Percentiles rank a stretch among this genome's conserved stretches.
Conservation (phyloP, 1,140 invertebrate species). For the Myzus persicae region DNA sequence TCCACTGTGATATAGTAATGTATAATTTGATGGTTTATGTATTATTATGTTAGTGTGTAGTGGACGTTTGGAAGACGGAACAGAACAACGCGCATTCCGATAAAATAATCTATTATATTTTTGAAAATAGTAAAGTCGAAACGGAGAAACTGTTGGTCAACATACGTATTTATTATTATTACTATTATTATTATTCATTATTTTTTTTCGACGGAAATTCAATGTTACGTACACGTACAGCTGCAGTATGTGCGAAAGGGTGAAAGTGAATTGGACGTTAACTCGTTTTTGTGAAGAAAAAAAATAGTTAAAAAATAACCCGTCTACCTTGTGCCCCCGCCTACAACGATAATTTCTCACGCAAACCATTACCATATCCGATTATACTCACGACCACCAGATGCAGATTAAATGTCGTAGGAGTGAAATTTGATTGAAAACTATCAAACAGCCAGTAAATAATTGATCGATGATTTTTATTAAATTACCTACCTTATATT, state of each 20-base stretch:
- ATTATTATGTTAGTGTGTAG: neutral
- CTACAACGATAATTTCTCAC: constrained; percentile 43
- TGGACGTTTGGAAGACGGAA: neutral
- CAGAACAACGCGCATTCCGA: neutral
- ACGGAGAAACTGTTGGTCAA: neutral
- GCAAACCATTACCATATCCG: constrained; percentile 55
- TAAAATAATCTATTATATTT: constrained; percentile 26
- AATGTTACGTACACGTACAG: neutral
- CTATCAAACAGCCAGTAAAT: neutral
- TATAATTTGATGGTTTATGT: neutral
- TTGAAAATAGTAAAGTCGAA: neutral
- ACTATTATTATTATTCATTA: constrained; percentile 7
- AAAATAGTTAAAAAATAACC: constrained; percentile 28
- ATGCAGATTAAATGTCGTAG: constrained; percentile 32
- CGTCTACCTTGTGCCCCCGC: constrained; percentile 43
- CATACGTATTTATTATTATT: neutral
- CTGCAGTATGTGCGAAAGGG: constrained; percentile 38
- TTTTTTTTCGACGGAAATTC: constrained; percentile 25
- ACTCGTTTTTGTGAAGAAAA: constrained; percentile 52
- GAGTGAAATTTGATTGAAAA: constrained; percentile 51
- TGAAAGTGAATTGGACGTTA: constrained; percentile 49
- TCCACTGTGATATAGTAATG: neutral
- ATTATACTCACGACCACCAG: constrained; percentile 38
- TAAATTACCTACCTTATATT: neutral
- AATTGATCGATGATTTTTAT: neutral